Conservation (phyloP, 2,113 vertebrate species). For the Xenopus laevis region DNA sequence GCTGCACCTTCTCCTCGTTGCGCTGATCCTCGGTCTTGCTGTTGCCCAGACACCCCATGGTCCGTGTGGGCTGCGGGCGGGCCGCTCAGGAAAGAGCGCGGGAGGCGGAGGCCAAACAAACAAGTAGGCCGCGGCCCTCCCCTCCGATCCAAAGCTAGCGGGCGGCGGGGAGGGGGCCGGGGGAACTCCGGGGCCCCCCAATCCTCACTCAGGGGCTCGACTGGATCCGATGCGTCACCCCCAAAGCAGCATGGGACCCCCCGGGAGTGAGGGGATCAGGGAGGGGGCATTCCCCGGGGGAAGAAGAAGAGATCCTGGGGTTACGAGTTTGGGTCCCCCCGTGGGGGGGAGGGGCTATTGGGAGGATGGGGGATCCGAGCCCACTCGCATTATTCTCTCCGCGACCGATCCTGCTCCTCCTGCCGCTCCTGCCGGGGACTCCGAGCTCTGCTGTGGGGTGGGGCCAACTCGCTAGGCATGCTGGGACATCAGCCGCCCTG, state of each 20-base stretch:
- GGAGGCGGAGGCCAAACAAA: slow-evolving; percentile 19
- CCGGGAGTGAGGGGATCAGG: background rate
- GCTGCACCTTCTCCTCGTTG: slow-evolving; percentile 75
- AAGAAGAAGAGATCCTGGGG: background rate
- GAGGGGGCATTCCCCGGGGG: background rate
- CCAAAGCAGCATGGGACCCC: slow-evolving; percentile 1
- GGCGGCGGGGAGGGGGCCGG: slow-evolving; percentile 18
- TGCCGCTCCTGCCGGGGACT: slow-evolving; percentile 59
- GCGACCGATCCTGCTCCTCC: slow-evolving; percentile 38
- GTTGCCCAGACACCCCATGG: slow-evolving; percentile 76
- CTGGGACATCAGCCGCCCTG: slow-evolving; percentile 59
- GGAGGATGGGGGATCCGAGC: background rate
- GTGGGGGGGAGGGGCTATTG: slow-evolving; percentile 8
- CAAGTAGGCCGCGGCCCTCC: slow-evolving; percentile 38
- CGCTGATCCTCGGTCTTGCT: slow-evolving; percentile 77
- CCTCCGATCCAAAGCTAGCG: background rate
- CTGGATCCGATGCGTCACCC: background rate
- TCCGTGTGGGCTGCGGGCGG: background rate
- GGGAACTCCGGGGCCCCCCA: slow-evolving; percentile 8
- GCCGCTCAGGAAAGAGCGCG: slow-evolving; percentile 24
- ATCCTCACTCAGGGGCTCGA: background rate
- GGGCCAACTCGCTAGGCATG: slow-evolving; percentile 75
- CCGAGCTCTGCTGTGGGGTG: slow-evolving; percentile 70
- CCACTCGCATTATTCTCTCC: background rate
- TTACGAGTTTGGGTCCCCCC: background rate